These are phyloP conservation scores for Lasioglossum vierecki DNA, from an alignment of 2,888 invertebrate genomes.

Conservation along the genomic window DNA sequence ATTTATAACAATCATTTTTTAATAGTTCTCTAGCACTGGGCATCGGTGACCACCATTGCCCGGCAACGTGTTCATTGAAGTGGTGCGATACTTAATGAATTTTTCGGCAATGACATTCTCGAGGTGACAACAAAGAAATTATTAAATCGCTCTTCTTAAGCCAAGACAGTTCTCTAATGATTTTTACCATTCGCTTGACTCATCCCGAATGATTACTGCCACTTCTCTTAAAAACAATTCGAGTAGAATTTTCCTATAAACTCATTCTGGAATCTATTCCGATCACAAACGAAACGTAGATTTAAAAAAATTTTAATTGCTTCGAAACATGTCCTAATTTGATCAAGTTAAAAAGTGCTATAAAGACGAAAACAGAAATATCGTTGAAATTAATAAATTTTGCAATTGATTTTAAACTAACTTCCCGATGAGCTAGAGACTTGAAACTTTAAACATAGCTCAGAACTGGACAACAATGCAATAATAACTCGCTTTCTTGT, in stretches of 20 bases:
- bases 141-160: neutral
- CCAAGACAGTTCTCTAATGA: neutral
- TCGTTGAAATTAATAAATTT: neutral
- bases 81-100: no score
- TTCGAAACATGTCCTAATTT: neutral
- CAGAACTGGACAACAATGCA: no score
- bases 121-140: neutral
- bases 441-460: no score
- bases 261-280: neutral
- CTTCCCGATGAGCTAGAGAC: no score
- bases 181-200: neutral
- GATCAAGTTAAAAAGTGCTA: neutral
- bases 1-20: no score
- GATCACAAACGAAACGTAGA: neutral
- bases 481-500: no score
- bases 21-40: no score
- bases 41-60: no score
- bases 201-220: neutral
- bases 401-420: neutral
- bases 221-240: neutral
- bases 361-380: neutral
- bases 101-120: no score
- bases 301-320: neutral
- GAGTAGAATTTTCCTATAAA: neutral
- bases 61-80: no score